phyloP scores from a whole-genome alignment of 2,888 invertebrate species.

The Entomobrya proxima region DNA sequence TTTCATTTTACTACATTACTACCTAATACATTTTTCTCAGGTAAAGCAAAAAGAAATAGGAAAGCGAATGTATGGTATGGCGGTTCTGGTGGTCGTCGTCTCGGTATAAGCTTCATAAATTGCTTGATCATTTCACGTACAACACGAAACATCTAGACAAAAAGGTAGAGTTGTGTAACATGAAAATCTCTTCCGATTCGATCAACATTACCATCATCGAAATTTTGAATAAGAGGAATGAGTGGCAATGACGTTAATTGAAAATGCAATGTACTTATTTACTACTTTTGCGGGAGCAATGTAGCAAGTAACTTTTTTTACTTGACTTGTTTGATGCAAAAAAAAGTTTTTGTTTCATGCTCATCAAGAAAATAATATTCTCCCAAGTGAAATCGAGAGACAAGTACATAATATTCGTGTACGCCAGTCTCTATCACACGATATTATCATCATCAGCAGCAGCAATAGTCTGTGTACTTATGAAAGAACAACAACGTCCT shows the following conservation, averaged over 20 bases:
- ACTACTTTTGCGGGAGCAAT: not conserved
- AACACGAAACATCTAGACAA: slow-evolving; percentile 3
- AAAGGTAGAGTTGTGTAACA: not conserved
- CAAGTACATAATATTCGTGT: not conserved
- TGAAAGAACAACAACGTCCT: slow-evolving; percentile 19
- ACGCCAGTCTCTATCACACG: not conserved
- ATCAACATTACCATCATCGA: not conserved
- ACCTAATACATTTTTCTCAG: not conserved
- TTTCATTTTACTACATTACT: not conserved
- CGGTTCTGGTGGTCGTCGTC: not conserved
- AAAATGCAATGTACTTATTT: slow-evolving; percentile 21
- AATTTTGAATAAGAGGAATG: slow-evolving; percentile 16
- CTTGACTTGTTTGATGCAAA: not conserved
- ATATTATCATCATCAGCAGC: slow-evolving; percentile 19
- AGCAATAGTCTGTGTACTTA: not conserved
- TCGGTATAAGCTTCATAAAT: not conserved
- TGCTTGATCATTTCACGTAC: not conserved
- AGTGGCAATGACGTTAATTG: slow-evolving; percentile 33
- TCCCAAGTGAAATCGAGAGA: slow-evolving; percentile 3
- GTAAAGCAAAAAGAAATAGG: not conserved
- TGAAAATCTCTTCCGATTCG: slow-evolving; percentile 7
- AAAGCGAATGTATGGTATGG: not conserved
- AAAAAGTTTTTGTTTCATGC: slow-evolving; percentile 10
- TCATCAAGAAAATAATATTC: slow-evolving; percentile 19
- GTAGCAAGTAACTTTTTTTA: not conserved